Evolutionary conservation across 2,888 invertebrate genomes (phyloP), one percentile per base, ranked within the genome.

Genomic region (Plebejus anna): DNA sequence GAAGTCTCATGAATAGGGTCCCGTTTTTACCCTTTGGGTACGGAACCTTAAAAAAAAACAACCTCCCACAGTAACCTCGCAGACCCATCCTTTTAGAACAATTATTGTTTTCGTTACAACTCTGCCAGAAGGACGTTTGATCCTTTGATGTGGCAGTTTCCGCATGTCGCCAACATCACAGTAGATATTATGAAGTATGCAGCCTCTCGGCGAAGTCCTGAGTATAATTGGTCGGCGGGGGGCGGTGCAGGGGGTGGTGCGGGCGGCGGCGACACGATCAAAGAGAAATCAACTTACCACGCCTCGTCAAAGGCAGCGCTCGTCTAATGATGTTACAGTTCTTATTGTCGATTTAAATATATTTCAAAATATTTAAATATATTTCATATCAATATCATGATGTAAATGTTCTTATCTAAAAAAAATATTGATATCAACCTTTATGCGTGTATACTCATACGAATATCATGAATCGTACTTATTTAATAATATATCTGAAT

Each of bases 281-380:
- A 90, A 91, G 90, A 86, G 85, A 85, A 91, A 91, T 87, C 89
- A 89, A 90, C 88, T 91, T 91, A 90, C 86, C 86, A 83, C 82
- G 86, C 85, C 86, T 89, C 89, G 89, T 90, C 90, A 90, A 90
- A 90, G 86, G 86, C 85, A 83, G 83, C 84, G 83, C 84, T 84
- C 79, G 75, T 77, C 70, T 79, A 80, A 79, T 76, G 80, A 77
- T 79, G 55, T 77, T 77, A 77, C 76, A 78, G 32, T 36, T 57
- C 75, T 71, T 71, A 3, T n/a, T 36, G 51, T 73, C 55, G 73
- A 73, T 47, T n/a, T 1, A 59, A 59, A 55, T 55, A 16, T 55
- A 55, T 4, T 3, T 4, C 22, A 22, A 59, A 59, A 55, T 55
- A 73, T 47, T n/a, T 1, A 59, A 59, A 55, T 55, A 16, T 55